phyloP scores from a whole-genome alignment of 2,113 vertebrate species.

The Galemys pyrenaicus region DNA sequence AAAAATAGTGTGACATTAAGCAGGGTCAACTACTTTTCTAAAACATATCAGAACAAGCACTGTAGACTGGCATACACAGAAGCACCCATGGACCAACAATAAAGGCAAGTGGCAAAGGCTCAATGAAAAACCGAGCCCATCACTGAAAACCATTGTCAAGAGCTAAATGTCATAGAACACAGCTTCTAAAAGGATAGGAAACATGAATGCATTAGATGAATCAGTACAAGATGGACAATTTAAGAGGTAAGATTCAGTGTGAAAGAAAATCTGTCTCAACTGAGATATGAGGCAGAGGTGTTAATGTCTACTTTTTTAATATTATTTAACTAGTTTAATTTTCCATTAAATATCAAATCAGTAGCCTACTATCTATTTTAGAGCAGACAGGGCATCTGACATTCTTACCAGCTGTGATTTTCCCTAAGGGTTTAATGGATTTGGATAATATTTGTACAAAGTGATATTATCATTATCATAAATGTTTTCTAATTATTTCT shows the following conservation, averaged over 20 bases:
- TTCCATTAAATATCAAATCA: constrained; percentile 66
- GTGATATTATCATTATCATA: constrained; percentile 86
- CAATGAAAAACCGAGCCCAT: neutral
- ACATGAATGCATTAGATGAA: neutral
- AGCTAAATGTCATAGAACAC: constrained; percentile 2
- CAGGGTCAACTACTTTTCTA: neutral
- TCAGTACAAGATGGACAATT: neutral
- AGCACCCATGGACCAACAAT: neutral
- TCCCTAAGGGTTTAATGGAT: constrained; percentile 68
- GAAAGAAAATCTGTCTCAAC: neutral
- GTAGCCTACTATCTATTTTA: constrained; percentile 34
- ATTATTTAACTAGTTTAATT: constrained; percentile 62
- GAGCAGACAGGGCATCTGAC: constrained; percentile 53
- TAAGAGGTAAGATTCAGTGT: neutral
- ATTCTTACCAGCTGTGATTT: constrained; percentile 62
- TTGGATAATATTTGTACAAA: constrained; percentile 84
- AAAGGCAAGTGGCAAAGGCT: neutral
- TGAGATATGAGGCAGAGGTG: constrained; percentile 24
- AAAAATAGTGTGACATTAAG: neutral
- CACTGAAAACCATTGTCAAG: neutral
- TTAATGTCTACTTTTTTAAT: neutral
- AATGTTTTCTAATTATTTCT: constrained; percentile 88
- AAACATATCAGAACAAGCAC: neutral
- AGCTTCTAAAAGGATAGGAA: constrained; percentile 23
- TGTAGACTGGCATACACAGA: neutral